Evolutionary conservation across 1,140 invertebrate species (phyloP), one percentile per base, ranked within the genome.

Genomic region (Mizuhopecten yessoensis): DNA sequence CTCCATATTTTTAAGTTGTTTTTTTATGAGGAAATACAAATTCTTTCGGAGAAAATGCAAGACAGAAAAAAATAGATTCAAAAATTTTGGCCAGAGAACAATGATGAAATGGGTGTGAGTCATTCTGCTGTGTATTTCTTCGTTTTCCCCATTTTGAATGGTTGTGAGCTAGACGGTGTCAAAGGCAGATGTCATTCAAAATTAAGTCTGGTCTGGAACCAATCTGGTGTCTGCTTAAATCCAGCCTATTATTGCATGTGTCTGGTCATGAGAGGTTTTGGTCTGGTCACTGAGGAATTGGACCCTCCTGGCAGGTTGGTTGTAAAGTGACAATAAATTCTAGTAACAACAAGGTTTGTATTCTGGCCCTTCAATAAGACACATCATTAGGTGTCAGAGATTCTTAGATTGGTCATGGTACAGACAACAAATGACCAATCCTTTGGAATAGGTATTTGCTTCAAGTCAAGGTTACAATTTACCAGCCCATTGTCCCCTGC

Each of bases 121-220:
- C 57, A 75, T 75, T 75, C 57, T 29, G 23, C 57, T 75, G 23
- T 75, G 1, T 75, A 5, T 75, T 29, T 1, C n/a, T 29, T 11
- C 17, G 57, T 75, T 75, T 75, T n/a, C 29, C 29, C 57, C 17
- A 29, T 75, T 75, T 29, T 75, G 57, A 75, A 75, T 75, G 57
- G 23, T 75, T 11, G 23, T 29, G 17, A 75, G 57, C 57, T 75
- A 75, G 57, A 75, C 57, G 11, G 23, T 75, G 57, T 75, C 57
- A 75, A 75, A 75, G 57, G 57, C 57, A 75, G 57, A 75, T 75
- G 57, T 75, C 57, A 75, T 75, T 75, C n/a, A 75, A 49, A 75
- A 75, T 75, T n/a, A 75, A 75, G 57, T 75, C 57, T 75, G 57
- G 57, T 29, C 57, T 75, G 57, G 23, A 9, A 5, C 57, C 29